Evolutionary conservation across 1,140 invertebrate species (phyloP).

Genomic region (Microplitis mediator): DNA sequence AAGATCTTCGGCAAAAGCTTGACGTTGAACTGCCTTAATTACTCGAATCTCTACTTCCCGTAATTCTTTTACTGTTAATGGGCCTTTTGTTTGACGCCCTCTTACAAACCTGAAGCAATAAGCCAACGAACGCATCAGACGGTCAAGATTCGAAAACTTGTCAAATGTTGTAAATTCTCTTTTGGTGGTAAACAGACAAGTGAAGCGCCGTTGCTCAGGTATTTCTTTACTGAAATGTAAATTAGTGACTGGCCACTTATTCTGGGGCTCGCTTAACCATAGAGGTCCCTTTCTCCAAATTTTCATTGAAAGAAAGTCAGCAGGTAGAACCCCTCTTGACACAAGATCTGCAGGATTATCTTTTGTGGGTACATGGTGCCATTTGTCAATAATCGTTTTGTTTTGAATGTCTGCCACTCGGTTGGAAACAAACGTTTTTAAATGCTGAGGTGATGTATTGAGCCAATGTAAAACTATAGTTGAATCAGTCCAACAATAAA

Average conservation of each 20-base stretch:
- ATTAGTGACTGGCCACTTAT: neutral
- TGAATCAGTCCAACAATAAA: neutral
- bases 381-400: neutral
- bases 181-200: neutral
- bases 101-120: neutral
- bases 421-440: constrained; percentile 21
- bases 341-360: constrained; percentile 21
- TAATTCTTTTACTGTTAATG: neutral
- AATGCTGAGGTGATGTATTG: neutral
- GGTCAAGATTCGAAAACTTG: neutral
- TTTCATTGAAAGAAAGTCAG: neutral
- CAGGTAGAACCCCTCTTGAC: neutral
- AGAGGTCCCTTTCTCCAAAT: neutral
- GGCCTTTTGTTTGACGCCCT: neutral
- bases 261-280: neutral
- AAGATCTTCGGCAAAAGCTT: neutral
- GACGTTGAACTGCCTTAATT: neutral
- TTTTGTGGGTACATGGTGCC: constrained; percentile 1
- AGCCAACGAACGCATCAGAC: neutral
- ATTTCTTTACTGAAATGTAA: neutral
- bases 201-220: neutral
- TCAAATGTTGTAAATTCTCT: neutral
- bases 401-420: constrained; percentile 14
- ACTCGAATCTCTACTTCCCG: neutral
- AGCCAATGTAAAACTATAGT: constrained; percentile 8